Conservation (phyloP, 2,797 vertebrate species). For the Clamator glandarius region DNA sequence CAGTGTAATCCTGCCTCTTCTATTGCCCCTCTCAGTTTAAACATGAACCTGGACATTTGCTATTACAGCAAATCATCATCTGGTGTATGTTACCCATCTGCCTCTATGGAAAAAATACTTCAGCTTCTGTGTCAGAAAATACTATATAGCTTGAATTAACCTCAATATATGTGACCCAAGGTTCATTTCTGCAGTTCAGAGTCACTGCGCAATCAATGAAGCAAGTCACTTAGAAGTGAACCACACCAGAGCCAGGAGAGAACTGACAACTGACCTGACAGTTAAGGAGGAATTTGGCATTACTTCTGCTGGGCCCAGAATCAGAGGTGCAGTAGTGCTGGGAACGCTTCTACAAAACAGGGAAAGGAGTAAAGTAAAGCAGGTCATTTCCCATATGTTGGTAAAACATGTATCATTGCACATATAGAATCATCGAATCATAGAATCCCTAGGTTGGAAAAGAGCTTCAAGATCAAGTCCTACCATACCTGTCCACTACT, state of each 20-base stretch:
- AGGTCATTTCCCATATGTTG: background rate
- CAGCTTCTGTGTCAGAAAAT: background rate
- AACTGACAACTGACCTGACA: background rate
- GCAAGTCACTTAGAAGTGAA: background rate
- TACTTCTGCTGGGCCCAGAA: background rate
- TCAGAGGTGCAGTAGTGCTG: background rate
- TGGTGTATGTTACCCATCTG: accelerated
- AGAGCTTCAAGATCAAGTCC: too few relatives aligned
- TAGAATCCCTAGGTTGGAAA: too few relatives aligned
- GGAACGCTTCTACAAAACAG: background rate
- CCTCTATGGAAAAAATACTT: background rate
- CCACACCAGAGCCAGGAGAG: too few relatives aligned
- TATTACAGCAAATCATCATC: background rate
- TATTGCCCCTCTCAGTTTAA: background rate
- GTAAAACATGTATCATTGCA: background rate
- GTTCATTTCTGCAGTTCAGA: background rate
- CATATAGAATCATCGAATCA: accelerated
- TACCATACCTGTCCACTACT: too few relatives aligned
- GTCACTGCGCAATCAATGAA: background rate
- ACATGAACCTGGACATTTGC: background rate
- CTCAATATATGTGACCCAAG: background rate
- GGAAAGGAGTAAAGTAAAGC: background rate
- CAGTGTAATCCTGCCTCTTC: background rate
- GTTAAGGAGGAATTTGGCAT: background rate
- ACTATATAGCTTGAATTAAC: background rate